Base-by-base conservation (phyloP, 2,888 invertebrate genomes). In the Ormyrus rosae region DNA sequence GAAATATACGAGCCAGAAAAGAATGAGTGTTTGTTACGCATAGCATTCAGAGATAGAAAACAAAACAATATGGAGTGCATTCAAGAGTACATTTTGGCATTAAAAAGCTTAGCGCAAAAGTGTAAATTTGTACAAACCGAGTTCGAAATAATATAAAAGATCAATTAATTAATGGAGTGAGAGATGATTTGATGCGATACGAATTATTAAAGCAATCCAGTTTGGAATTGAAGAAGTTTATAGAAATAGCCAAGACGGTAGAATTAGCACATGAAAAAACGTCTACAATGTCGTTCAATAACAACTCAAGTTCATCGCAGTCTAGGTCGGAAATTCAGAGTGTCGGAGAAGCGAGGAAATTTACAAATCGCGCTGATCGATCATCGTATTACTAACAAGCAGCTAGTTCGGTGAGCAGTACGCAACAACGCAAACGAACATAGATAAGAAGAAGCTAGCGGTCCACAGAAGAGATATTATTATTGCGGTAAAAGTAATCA, bases 401-500 rank as follows among this genome's bases (percentile, higher is more conserved):
- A 51, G 51, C 51, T 51, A 51, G 51, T 51, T 5, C 51, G 51
- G 51, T 51, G 51, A 51, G 51, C 51, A 51, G 51, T 51, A 51
- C 51, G 51, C 51, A 51, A 51, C 51, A 51, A 19, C 50, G 19
- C 55, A 53, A 2, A 51, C 6, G 60, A 60, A 10, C 56, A 76
- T 50, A 51, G 51, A 51, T 8, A 51, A 51, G 51, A 51, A 51
- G 51, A 51, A 51, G 51, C 51, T 51, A 51, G 51, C 51, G 51
- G 51, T 51, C 8, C 51, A 51, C 51, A 51, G 51, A 51, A 51
- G 51, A 51, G 8, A 19, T 78, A 70, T 60, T 80, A 63, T 61
- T 80, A 70, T 64, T 80, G 75, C 51, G 80, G 80, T n/a, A 63
- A 73, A 10, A 13, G 6, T 6, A 80, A 80, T 45, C 70, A 80